Percentiles rank a stretch among this genome's conserved stretches.
phyloP scores from a whole-genome alignment of 2,113 vertebrate genomes.

The Platichthys stellatus region DNA sequence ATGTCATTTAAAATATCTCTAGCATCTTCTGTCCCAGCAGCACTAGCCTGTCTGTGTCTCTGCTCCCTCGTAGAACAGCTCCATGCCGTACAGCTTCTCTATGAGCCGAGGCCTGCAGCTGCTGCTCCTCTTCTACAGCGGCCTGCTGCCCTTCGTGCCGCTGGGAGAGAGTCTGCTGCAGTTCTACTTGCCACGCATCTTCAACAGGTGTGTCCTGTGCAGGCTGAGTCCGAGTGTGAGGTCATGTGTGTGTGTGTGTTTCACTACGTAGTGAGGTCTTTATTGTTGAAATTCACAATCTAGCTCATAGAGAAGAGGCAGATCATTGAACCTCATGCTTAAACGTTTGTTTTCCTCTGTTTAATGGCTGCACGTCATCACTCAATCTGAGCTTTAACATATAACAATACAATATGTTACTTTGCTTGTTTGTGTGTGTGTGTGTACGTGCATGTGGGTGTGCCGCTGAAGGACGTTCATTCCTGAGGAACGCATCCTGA shows the following conservation, averaged over 20 bases:
- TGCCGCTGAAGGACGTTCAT: conserved; percentile 76
- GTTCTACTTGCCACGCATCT: conserved; percentile 83
- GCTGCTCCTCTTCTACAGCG: conserved; percentile 85
- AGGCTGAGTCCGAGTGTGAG: background rate
- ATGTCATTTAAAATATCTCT: background rate
- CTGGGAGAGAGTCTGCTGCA: conserved; percentile 85
- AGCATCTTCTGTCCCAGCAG: no score
- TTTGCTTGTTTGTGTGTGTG: background rate
- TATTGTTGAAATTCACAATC: no score
- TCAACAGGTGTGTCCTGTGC: conserved; percentile 82
- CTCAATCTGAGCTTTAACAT: background rate
- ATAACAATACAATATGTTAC: background rate
- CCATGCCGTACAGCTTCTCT: conserved; percentile 86
- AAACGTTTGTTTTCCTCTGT: background rate
- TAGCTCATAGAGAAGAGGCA: background rate
- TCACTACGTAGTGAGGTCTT: no score
- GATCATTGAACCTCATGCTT: background rate
- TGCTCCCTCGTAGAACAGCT: conserved; percentile 77
- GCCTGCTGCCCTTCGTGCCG: conserved; percentile 86
- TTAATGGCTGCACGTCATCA: background rate
- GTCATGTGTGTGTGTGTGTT: background rate
- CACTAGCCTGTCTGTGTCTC: background rate
- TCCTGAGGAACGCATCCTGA: conserved; percentile 67
- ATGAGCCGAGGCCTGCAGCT: conserved; percentile 68
- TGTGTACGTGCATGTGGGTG: background rate